Conservation (phyloP, 2,113 vertebrate genomes). For the Microcebus lehilahytsara region DNA sequence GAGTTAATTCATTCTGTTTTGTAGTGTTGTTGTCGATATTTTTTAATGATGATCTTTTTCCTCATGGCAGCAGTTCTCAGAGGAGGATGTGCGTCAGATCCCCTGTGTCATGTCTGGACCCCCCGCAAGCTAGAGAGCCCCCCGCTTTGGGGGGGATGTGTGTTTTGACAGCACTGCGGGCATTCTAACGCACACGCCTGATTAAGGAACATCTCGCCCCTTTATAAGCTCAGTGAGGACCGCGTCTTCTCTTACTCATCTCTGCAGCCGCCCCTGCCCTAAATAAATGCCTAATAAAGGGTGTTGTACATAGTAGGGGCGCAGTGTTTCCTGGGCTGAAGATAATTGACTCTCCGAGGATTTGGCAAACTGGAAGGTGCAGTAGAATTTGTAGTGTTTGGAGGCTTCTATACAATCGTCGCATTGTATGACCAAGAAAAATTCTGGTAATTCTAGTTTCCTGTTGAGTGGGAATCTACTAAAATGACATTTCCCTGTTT, state of each 20-base stretch:
- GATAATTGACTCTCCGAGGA: background rate
- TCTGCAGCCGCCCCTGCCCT: background rate
- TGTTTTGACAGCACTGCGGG: background rate
- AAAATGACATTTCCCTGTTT: background rate
- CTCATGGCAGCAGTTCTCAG: accelerated
- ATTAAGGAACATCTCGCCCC: background rate
- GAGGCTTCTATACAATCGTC: background rate
- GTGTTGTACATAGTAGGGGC: accelerated
- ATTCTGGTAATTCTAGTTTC: background rate
- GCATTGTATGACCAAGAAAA: background rate
- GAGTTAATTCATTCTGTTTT: background rate
- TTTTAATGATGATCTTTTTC: background rate
- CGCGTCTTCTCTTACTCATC: background rate
- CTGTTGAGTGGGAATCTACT: background rate
- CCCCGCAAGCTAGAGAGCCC: background rate
- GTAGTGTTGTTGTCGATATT: background rate
- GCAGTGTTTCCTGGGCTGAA: background rate
- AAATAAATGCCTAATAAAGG: background rate
- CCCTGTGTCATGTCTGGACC: background rate
- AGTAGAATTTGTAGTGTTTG: background rate
- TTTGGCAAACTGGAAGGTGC: background rate
- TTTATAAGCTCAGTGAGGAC: background rate
- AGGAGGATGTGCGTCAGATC: background rate
- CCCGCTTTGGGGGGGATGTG: background rate
- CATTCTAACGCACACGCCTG: background rate